A percentile compares a stretch with the other conserved stretches of the same genome.
These are phyloP conservation scores for Scomber scombrus DNA, from an alignment of 2,113 vertebrate species.

Conservation along the genomic window DNA sequence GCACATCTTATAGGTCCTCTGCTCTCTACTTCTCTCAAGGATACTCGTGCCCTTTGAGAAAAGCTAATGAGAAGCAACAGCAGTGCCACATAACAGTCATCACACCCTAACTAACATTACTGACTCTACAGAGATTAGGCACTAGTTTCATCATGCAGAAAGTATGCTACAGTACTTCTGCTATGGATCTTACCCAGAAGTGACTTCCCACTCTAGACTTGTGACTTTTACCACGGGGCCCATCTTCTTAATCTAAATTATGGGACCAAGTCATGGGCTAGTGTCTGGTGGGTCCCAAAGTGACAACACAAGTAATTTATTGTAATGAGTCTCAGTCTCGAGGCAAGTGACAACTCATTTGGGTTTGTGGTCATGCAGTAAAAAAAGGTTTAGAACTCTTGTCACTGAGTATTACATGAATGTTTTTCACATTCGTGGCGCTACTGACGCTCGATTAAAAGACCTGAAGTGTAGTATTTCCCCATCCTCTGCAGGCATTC, in stretches of 20 bases:
- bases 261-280: not conserved
- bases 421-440: constrained; percentile 3
- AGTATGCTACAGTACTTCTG: not conserved
- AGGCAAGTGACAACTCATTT: constrained; percentile 19
- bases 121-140: constrained; percentile 27
- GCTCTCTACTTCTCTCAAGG: constrained; percentile 42
- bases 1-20: constrained; percentile 31
- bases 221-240: not conserved
- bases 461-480: not conserved
- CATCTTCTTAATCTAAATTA: constrained; percentile 4
- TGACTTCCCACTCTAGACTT: not conserved
- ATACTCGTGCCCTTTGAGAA: constrained; percentile 27
- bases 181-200: constrained; percentile 2
- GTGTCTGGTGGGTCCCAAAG: constrained; percentile 13
- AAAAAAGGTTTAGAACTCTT: constrained; percentile 41
- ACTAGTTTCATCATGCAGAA: not conserved
- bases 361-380: constrained; percentile 16
- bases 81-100: constrained; percentile 6
- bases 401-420: not conserved
- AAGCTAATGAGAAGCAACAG: constrained; percentile 44
- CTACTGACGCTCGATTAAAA: constrained; percentile 21
- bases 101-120: not conserved
- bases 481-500: constrained; percentile 6
- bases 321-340: constrained; percentile 14
- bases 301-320: constrained; percentile 33